phyloP scores from a whole-genome alignment of 2,797 vertebrate species.

The Sphenopsis melanotis region DNA sequence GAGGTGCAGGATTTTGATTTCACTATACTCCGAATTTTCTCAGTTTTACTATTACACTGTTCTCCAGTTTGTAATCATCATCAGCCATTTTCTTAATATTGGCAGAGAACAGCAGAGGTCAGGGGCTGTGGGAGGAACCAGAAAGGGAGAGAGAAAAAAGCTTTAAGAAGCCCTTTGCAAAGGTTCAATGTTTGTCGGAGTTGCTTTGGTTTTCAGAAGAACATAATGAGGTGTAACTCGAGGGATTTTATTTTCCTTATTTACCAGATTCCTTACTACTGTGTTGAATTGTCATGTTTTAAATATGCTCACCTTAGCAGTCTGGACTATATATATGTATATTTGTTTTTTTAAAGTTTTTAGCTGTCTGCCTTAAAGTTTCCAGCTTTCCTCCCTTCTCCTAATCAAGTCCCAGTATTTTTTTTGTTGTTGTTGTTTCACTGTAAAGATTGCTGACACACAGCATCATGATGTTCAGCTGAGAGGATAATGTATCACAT shows the following conservation, averaged over 20 bases:
- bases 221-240: not conserved
- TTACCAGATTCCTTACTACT: not conserved
- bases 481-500: not conserved
- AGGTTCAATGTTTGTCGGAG: not conserved
- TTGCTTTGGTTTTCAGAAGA: not conserved
- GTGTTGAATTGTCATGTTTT: not conserved
- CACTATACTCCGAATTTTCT: not conserved
- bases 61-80: not conserved
- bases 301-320: not conserved
- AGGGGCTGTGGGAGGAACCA: not conserved
- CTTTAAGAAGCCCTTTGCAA: not conserved
- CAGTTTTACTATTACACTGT: not conserved
- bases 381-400: not conserved
- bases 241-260: not conserved
- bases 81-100: not conserved
- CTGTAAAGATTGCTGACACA: not conserved
- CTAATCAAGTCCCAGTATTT: not conserved
- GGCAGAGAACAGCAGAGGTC: not conserved
- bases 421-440: not conserved
- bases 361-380: not conserved
- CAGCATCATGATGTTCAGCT: not conserved
- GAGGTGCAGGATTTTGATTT: not conserved
- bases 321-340: not conserved
- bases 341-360: not conserved
- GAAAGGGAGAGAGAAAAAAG: not conserved